phyloP scores from a whole-genome alignment of 1,140 invertebrate species.

The Pseudachorutes palmiensis region DNA sequence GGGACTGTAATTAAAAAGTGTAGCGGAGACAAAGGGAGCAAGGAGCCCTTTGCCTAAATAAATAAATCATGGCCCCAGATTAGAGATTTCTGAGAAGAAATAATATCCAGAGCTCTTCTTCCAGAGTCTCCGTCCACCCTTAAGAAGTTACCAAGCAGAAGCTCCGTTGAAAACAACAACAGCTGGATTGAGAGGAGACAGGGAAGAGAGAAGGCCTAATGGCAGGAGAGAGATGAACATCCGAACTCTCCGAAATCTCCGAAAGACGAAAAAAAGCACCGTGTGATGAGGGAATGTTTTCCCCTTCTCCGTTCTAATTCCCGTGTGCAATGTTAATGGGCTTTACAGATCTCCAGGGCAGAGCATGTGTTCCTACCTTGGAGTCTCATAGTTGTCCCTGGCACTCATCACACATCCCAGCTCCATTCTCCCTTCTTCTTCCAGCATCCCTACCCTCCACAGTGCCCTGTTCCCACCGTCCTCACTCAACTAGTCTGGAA shows the following conservation, averaged over 20 bases:
- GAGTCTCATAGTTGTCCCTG: no score
- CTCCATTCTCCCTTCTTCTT: no score
- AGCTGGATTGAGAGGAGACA: not conserved
- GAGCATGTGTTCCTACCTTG: slow-evolving; percentile 3
- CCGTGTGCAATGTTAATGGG: slow-evolving; percentile 10
- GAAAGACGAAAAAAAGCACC: not conserved
- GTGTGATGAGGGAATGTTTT: not conserved
- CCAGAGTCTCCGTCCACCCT: not conserved
- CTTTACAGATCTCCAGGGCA: no score
- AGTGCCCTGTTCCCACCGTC: no score
- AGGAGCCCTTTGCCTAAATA: not conserved
- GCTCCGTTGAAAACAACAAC: not conserved
- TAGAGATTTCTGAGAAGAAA: no score
- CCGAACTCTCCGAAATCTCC: not conserved
- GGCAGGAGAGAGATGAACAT: not conserved
- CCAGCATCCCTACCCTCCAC: no score
- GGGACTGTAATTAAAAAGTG: not conserved
- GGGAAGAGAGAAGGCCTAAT: not conserved
- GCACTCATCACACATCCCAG: no score
- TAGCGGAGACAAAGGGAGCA: not conserved
- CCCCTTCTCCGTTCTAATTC: not conserved
- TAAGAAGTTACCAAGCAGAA: not conserved
- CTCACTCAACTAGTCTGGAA: no score
- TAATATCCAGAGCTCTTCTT: not conserved
- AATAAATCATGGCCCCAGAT: not conserved